Percentiles rank a stretch among this genome's conserved stretches.
Evolutionary conservation across 2,797 vertebrate species (phyloP).

Genomic region (Thripadectes ignobilis): DNA sequence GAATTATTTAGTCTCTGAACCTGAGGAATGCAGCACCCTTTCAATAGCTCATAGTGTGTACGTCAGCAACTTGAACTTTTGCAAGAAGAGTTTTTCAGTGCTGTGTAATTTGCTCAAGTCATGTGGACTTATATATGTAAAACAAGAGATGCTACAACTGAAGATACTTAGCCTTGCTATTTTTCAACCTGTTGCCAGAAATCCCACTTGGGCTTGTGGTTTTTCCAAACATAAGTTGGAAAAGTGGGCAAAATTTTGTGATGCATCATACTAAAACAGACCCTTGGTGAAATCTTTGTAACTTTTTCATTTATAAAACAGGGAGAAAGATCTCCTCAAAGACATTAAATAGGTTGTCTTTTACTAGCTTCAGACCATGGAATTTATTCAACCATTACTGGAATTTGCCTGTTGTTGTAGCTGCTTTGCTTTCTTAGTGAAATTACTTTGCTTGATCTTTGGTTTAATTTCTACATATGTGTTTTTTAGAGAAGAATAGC

Average conservation of each 20-base stretch:
- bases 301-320: neutral
- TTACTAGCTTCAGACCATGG: neutral
- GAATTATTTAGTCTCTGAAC: neutral
- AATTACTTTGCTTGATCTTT: neutral
- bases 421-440: neutral
- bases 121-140: neutral
- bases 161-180: neutral
- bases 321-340: neutral
- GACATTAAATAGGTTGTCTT: neutral
- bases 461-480: neutral
- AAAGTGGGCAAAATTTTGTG: neutral
- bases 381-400: neutral
- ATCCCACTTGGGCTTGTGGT: neutral
- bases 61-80: neutral
- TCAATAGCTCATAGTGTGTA: neutral
- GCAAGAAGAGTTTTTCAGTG: neutral
- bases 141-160: neutral
- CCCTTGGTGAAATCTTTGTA: neutral
- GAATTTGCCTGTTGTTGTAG: neutral
- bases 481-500: neutral
- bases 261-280: neutral
- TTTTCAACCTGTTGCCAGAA: neutral
- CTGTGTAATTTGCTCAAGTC: neutral
- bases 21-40: neutral
- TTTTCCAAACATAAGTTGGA: neutral